Conservation (phyloP, 1,140 invertebrate genomes). For the Drosophila pseudoobscura region DNA sequence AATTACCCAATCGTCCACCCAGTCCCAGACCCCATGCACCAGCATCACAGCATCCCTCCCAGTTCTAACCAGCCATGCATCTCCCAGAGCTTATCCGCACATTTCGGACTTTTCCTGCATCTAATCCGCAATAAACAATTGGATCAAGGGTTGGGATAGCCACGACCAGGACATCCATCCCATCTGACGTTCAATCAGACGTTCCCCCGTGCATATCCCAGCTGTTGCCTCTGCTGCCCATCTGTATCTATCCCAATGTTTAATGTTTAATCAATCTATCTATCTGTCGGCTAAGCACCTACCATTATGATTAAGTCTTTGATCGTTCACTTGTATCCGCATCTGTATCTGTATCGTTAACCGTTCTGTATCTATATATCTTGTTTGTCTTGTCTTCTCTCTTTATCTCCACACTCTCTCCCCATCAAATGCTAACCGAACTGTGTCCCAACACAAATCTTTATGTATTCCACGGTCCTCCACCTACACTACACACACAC, state of each 20-base stretch:
- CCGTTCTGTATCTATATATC: too few relatives aligned
- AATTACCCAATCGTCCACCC: conserved; percentile 68
- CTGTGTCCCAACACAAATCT: conserved; percentile 46
- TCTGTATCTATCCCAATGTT: too few relatives aligned
- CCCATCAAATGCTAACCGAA: conserved; percentile 51
- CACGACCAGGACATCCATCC: conserved; percentile 4
- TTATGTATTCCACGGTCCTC: conserved; percentile 66
- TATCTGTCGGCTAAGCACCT: neutral
- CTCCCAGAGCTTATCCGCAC: conserved; percentile 33
- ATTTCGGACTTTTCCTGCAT: conserved; percentile 27
- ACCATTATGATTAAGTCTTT: neutral
- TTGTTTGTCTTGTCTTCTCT: conserved; percentile 49
- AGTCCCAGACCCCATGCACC: conserved; percentile 6
- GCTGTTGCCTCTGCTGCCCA: neutral
- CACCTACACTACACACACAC: neutral
- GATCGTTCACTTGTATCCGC: conserved; percentile 28
- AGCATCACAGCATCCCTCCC: conserved; percentile 14
- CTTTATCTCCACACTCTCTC: conserved; percentile 24
- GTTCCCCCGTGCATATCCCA: neutral
- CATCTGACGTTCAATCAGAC: neutral
- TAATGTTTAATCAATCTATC: neutral
- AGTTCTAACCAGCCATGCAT: conserved; percentile 24
- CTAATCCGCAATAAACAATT: conserved; percentile 1
- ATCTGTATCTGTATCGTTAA: conserved; percentile 30
- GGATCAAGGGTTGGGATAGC: conserved; percentile 1